phyloP scores from a whole-genome alignment of 2,888 invertebrate genomes.

The Ernsta delagoae region DNA sequence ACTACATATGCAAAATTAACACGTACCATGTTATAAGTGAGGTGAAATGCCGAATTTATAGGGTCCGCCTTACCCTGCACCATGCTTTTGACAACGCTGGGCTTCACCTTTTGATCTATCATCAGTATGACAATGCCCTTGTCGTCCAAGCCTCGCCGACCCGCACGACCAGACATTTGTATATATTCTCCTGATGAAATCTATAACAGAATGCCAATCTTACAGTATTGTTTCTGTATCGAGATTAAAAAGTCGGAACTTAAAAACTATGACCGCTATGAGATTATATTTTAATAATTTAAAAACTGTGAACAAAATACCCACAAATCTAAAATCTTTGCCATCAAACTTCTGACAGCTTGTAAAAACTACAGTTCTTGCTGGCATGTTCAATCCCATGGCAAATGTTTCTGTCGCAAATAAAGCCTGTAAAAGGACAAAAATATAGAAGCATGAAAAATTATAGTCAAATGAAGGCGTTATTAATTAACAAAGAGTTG shows the following conservation, averaged over 20 bases:
- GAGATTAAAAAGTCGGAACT: no score
- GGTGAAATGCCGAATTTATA: constrained; percentile 99
- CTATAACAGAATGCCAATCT: constrained; percentile 74
- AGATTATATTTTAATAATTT: no score
- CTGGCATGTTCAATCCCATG: constrained; percentile 99
- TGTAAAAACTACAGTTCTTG: constrained; percentile 98
- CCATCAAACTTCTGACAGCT: constrained; percentile 98
- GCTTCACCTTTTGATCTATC: constrained; percentile 98
- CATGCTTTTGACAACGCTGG: constrained; percentile 89
- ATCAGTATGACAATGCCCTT: constrained; percentile 99
- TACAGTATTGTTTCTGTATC: no score
- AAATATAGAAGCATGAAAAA: no score
- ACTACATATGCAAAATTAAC: no score
- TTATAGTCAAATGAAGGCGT: no score
- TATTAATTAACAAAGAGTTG: no score
- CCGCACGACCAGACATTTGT: constrained; percentile 99
- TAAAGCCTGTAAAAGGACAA: constrained; percentile 86
- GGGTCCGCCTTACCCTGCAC: constrained; percentile 97
- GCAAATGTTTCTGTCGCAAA: constrained; percentile 99
- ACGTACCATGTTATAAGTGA: constrained; percentile 99
- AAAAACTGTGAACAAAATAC: no score
- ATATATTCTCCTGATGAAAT: constrained; percentile 99
- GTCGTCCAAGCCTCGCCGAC: constrained; percentile 98
- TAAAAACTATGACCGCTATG: no score
- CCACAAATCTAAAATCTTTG: constrained; percentile 95